phyloP scores from a whole-genome alignment of 2,113 vertebrate species.

The Manacus vitellinus region DNA sequence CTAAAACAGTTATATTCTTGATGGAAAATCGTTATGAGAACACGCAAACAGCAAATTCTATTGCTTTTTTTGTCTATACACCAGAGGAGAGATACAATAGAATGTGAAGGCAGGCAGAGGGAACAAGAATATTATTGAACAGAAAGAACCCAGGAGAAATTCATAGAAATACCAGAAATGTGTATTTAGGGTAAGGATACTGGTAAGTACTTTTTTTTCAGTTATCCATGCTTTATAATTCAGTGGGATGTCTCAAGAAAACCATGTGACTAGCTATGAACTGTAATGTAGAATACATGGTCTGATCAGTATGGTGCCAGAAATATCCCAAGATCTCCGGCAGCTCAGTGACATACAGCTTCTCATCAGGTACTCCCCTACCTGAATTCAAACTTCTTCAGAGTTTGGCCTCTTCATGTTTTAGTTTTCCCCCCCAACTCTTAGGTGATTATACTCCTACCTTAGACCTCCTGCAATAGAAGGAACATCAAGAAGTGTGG shows the following conservation, averaged over 20 bases:
- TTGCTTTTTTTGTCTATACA: not conserved
- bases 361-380: accelerated
- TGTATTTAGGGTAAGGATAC: not conserved
- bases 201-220: not conserved
- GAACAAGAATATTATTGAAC: not conserved
- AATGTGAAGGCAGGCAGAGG: not conserved
- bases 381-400: not conserved
- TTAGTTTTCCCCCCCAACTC: not conserved
- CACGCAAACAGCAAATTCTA: not conserved
- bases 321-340: not conserved
- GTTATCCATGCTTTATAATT: not conserved
- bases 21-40: not conserved
- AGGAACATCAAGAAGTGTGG: not conserved
- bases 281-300: not conserved
- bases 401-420: not conserved
- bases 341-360: not conserved
- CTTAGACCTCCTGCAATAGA: not conserved
- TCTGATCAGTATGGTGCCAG: not conserved
- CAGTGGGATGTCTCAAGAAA: not conserved
- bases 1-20: not conserved
- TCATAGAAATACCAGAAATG: not conserved
- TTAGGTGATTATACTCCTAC: not conserved
- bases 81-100: not conserved
- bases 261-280: not conserved
- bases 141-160: not conserved